These are phyloP conservation scores for Tachuris rubrigastra DNA, from an alignment of 2,113 vertebrate species.

Conservation along the genomic window DNA sequence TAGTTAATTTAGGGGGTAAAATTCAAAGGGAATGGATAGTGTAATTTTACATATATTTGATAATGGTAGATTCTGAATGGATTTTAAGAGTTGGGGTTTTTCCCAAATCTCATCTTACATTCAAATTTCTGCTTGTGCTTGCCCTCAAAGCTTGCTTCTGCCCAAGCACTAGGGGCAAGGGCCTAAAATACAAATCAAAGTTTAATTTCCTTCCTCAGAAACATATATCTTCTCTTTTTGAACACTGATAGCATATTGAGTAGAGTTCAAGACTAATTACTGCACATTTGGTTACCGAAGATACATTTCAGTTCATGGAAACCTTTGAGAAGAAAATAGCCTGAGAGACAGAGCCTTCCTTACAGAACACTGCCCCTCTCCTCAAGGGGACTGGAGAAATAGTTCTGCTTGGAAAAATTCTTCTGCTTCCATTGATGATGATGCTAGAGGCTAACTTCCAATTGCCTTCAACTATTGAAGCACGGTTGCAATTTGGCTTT, in stretches of 20 bases:
- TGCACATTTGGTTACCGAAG: background rate
- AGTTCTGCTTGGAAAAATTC: background rate
- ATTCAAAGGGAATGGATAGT: background rate
- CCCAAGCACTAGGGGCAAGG: background rate
- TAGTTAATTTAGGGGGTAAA: background rate
- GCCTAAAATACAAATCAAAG: background rate
- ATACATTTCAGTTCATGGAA: background rate
- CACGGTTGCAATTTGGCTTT: background rate
- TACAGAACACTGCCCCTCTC: background rate
- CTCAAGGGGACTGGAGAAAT: background rate
- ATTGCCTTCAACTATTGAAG: background rate
- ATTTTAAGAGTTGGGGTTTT: background rate
- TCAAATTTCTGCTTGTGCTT: background rate
- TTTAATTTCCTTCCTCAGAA: background rate
- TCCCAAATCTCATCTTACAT: background rate
- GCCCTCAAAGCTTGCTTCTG: background rate
- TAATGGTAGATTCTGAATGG: background rate
- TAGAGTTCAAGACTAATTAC: background rate
- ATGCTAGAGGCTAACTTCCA: background rate
- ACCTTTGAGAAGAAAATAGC: background rate
- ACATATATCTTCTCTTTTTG: background rate
- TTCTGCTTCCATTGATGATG: background rate
- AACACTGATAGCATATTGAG: background rate
- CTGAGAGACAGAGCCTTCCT: background rate
- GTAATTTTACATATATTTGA: background rate